Evolutionary conservation across 1,140 invertebrate species (phyloP).

Genomic region (Carposina sasakii): DNA sequence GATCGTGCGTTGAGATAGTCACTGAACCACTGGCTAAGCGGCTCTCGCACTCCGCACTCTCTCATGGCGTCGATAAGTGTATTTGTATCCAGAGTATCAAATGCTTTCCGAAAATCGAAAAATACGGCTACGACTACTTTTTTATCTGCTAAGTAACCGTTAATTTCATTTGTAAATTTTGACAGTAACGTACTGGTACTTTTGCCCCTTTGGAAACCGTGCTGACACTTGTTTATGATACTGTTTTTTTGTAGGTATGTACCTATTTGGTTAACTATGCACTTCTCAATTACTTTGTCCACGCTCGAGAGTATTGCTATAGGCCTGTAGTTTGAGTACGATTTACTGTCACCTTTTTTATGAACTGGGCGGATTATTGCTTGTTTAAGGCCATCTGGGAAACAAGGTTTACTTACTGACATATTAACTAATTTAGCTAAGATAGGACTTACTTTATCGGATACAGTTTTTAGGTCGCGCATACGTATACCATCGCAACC

Average conservation of each 20-base stretch:
- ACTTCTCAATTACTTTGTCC: constrained; percentile 9
- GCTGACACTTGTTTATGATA: not conserved
- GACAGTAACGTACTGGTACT: constrained; percentile 4
- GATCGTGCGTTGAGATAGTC: constrained; percentile 9
- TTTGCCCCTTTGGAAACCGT: constrained; percentile 6
- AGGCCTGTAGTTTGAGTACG: constrained; percentile 2
- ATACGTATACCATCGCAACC: constrained; percentile 5
- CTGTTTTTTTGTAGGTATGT: constrained; percentile 1
- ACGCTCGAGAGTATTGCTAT: constrained; percentile 6
- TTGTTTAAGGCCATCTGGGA: not conserved
- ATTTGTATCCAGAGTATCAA: not conserved
- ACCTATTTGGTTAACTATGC: constrained; percentile 1
- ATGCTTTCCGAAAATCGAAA: constrained; percentile 1
- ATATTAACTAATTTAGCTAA: constrained; percentile 2
- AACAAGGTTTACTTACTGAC: not conserved
- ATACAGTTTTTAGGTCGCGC: not conserved
- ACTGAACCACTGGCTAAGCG: not conserved
- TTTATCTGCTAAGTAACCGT: constrained; percentile 1
- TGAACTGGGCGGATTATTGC: constrained; percentile 4
- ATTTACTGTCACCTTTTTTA: constrained; percentile 9
- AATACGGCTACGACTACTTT: not conserved
- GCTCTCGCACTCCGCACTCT: constrained; percentile 4
- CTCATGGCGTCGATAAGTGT: not conserved
- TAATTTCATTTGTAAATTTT: constrained; percentile 7
- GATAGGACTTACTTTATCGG: not conserved